A percentile compares a stretch with the other conserved stretches of the same genome.
phyloP scores from a whole-genome alignment of 2,797 vertebrate genomes.

The Manis pentadactyla region DNA sequence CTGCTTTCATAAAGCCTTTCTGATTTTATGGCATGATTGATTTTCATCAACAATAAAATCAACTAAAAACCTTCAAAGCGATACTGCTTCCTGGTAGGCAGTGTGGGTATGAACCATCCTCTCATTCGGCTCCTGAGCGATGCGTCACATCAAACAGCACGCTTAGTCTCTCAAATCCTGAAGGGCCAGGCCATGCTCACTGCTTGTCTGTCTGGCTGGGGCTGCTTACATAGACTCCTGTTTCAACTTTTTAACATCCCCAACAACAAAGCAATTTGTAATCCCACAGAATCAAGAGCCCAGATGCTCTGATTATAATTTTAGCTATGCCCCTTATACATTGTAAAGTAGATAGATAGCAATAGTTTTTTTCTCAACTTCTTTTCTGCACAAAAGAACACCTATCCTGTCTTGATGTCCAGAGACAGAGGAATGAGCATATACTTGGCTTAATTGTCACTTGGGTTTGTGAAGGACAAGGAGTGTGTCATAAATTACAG shows the following conservation, averaged over 20 bases:
- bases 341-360: neutral
- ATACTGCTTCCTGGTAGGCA: neutral
- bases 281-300: slow-evolving; percentile 39
- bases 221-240: neutral
- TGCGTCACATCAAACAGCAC: neutral
- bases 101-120: neutral
- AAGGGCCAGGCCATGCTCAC: neutral
- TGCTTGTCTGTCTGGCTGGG: neutral
- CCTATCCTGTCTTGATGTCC: neutral
- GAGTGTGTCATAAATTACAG: neutral
- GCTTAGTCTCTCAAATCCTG: neutral
- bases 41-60: slow-evolving; percentile 70
- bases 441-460: neutral
- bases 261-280: slow-evolving; percentile 47
- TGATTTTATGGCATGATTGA: slow-evolving; percentile 67
- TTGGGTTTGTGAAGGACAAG: neutral
- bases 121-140: slow-evolving; percentile 31
- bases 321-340: neutral
- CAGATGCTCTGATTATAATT: neutral
- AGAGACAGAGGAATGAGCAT: neutral
- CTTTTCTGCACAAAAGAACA: neutral
- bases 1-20: slow-evolving; percentile 60
- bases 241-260: slow-evolving; percentile 19
- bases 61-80: slow-evolving; percentile 62
- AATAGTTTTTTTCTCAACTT: neutral